Percentiles rank a stretch among this genome's conserved stretches.
Conservation (phyloP, 2,888 invertebrate species). For the Thymelicus acteon region DNA sequence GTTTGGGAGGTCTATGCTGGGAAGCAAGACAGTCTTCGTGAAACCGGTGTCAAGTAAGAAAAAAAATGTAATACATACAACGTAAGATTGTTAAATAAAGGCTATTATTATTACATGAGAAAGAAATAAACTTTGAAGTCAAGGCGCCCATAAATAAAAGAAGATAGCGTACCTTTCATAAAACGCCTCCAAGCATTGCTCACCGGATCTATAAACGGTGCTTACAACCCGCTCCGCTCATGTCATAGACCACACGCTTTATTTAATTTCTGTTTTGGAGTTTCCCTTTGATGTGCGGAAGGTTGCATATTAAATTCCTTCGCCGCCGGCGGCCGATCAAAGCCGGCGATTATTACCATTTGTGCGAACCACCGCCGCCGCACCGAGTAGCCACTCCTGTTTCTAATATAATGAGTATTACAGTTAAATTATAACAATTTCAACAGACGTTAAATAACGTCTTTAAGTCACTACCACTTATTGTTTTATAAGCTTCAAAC, state of each 20-base stretch:
- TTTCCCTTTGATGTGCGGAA: constrained; percentile 64
- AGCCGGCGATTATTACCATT: constrained; percentile 62
- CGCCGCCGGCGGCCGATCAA: constrained; percentile 66
- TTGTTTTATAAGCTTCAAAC: too few species aligned
- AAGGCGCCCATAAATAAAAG: too few species aligned
- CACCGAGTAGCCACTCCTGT: constrained; percentile 3
- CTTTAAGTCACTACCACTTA: not conserved
- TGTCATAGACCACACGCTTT: constrained; percentile 44
- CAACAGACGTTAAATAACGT: not conserved
- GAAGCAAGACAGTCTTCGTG: too few species aligned
- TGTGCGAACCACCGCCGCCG: constrained; percentile 11
- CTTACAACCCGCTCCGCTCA: constrained; percentile 42
- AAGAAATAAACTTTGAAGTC: too few species aligned
- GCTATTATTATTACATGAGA: too few species aligned
- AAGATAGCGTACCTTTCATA: too few species aligned
- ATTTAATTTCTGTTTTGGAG: constrained; percentile 69
- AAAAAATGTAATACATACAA: too few species aligned
- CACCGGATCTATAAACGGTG: not conserved
- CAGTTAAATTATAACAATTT: not conserved
- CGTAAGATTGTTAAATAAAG: too few species aligned
- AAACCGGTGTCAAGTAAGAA: too few species aligned
- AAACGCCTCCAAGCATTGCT: too few species aligned
- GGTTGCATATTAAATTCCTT: constrained; percentile 74
- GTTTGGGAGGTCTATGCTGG: too few species aligned
- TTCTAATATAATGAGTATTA: not conserved